phyloP scores from a whole-genome alignment of 2,888 invertebrate genomes.

The Euplexia lucipara region DNA sequence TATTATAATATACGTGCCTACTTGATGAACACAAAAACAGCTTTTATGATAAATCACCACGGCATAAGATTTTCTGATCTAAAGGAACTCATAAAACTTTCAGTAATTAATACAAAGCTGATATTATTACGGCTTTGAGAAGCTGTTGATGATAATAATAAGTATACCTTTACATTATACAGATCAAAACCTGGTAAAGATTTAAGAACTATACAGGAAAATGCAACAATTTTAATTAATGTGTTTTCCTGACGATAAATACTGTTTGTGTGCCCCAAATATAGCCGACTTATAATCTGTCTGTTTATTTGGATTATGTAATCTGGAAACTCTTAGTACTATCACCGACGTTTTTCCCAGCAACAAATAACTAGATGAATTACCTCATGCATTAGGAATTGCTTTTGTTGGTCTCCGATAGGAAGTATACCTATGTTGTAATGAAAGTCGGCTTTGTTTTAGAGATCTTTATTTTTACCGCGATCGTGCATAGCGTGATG shows the following conservation, averaged over 20 bases:
- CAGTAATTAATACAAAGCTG: neutral
- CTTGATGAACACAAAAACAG: neutral
- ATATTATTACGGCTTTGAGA: no score
- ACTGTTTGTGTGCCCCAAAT: slow-evolving; percentile 34
- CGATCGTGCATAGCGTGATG: slow-evolving; percentile 17
- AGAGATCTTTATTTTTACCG: slow-evolving; percentile 10
- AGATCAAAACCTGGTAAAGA: neutral
- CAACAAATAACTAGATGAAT: neutral
- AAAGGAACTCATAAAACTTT: slow-evolving; percentile 4
- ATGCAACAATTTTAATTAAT: slow-evolving; percentile 5
- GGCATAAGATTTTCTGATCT: neutral
- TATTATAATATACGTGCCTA: neutral
- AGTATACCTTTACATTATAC: neutral
- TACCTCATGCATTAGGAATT: slow-evolving; percentile 15
- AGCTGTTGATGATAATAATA: neutral
- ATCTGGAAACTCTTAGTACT: slow-evolving; percentile 7
- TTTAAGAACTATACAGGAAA: slow-evolving; percentile 8
- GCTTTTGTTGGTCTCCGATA: neutral
- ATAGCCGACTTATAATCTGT: neutral
- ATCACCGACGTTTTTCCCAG: neutral
- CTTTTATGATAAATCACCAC: neutral
- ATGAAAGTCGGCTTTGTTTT: neutral
- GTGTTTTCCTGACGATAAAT: slow-evolving; percentile 31
- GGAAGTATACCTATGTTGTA: neutral
- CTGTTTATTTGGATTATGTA: slow-evolving; percentile 30